phyloP scores from a whole-genome alignment of 1,140 invertebrate species.

The Pristionchus pacificus region DNA sequence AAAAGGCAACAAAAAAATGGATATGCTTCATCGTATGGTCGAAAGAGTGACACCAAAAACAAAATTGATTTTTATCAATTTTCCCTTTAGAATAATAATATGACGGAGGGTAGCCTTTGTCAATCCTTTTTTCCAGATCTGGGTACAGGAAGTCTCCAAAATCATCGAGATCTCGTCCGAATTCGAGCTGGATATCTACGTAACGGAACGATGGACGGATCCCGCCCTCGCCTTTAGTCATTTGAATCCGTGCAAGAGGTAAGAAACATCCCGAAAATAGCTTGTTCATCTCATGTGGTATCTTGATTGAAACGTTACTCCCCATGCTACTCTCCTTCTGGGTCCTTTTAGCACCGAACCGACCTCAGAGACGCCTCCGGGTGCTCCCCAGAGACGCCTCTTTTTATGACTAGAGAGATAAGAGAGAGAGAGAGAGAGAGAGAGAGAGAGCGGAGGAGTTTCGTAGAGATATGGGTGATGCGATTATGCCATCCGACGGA shows the following conservation, averaged over 20 bases:
- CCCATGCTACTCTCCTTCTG: no score
- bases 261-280: no score
- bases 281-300: neutral
- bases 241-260: constrained; percentile 57
- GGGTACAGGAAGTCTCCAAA: constrained; percentile 58
- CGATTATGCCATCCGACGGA: no score
- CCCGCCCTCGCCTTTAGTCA: constrained; percentile 51
- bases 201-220: constrained; percentile 57
- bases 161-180: constrained; percentile 57
- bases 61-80: constrained; percentile 1
- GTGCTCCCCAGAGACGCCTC: neutral
- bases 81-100: neutral
- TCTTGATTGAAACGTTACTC: no score
- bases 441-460: no score
- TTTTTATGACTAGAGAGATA: no score
- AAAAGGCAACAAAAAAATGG: neutral
- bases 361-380: no score
- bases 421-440: no score
- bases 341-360: no score
- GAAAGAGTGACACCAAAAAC: neutral
- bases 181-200: constrained; percentile 57
- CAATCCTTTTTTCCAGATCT: constrained; percentile 42
- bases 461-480: no score
- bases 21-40: neutral
- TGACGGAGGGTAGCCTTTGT: neutral